Percentiles rank a stretch among this genome's conserved stretches.
Conservation (phyloP, 1,140 invertebrate genomes). For the Trinorchestia longiramus region DNA sequence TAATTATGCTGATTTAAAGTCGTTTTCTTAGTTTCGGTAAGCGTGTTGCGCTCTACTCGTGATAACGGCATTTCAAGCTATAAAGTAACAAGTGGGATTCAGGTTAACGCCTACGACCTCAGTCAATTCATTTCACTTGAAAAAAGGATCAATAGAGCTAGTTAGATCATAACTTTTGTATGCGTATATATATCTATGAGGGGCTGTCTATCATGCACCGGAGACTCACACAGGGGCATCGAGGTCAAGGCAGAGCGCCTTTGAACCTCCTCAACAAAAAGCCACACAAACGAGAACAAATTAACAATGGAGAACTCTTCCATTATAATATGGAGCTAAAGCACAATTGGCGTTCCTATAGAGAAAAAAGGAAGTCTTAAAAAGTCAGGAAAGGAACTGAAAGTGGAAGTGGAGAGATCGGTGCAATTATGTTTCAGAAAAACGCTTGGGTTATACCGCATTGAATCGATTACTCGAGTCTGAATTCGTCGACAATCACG, state of each 20-base stretch:
- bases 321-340: constrained; percentile 51
- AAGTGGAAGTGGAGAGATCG: constrained; percentile 53
- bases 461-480: background rate
- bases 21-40: background rate
- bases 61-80: background rate
- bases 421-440: constrained; percentile 26
- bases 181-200: constrained; percentile 14
- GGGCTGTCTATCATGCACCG: constrained; percentile 26
- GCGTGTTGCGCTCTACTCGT: background rate
- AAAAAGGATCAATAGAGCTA: background rate
- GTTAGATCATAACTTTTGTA: background rate
- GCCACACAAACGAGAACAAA: constrained; percentile 46
- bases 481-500: background rate
- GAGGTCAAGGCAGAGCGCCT: constrained; percentile 48
- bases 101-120: background rate
- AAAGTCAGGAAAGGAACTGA: constrained; percentile 46
- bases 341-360: constrained; percentile 34
- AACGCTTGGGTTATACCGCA: constrained; percentile 38
- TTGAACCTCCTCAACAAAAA: constrained; percentile 40
- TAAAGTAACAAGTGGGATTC: background rate
- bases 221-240: constrained; percentile 37
- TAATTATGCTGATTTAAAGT: background rate
- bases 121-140: background rate
- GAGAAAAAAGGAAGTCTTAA: constrained; percentile 24
- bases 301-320: constrained; percentile 52